These are phyloP conservation scores for Ammodramus savannarum DNA, from an alignment of 2,113 vertebrate species.

Conservation along the genomic window DNA sequence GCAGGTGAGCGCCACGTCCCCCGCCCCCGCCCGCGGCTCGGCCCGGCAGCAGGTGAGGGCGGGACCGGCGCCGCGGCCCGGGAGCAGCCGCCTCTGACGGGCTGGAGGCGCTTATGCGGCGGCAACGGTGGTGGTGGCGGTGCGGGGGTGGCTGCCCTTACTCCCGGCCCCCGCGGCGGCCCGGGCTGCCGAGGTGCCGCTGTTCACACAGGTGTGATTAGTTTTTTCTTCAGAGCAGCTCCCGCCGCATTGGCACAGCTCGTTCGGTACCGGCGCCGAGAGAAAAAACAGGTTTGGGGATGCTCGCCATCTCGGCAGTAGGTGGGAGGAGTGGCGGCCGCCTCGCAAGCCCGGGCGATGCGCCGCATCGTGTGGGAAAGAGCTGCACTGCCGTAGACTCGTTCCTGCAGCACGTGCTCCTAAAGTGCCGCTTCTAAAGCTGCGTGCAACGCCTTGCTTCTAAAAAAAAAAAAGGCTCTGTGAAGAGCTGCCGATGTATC, in stretches of 20 bases:
- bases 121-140: neutral
- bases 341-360: neutral
- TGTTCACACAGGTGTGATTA: neutral
- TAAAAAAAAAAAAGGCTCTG: neutral
- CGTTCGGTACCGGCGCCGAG: neutral
- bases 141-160: neutral
- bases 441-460: neutral
- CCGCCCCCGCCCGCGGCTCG: neutral
- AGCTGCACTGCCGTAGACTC: neutral
- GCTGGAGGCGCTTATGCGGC: neutral
- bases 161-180: neutral
- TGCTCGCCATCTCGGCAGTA: neutral
- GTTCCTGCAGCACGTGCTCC: neutral
- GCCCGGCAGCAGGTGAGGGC: slow-evolving; percentile 54
- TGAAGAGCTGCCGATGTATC: neutral
- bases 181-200: neutral
- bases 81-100: neutral
- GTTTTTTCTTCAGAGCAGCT: neutral
- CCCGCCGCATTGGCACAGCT: neutral
- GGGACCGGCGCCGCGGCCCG: neutral
- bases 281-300: neutral
- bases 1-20: neutral
- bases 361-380: neutral
- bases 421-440: neutral
- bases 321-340: neutral